phyloP scores from a whole-genome alignment of 2,888 invertebrate species.

The Osmoderma eremita region DNA sequence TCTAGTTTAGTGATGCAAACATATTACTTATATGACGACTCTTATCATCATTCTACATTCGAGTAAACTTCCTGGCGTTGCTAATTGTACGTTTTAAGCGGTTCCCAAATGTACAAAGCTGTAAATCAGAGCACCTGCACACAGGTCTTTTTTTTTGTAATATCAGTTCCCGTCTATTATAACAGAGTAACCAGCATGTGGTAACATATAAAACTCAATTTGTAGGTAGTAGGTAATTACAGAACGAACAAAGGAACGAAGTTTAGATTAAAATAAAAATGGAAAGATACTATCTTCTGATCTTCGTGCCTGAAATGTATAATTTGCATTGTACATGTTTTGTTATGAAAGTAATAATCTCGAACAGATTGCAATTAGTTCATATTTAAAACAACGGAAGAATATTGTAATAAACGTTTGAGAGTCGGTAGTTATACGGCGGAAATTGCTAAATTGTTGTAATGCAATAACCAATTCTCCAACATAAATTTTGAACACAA shows the following conservation, averaged over 20 bases:
- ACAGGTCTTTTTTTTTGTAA: conserved; percentile 11
- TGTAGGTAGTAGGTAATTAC: conserved; percentile 34
- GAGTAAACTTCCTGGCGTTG: conserved; percentile 1
- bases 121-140: conserved; percentile 11
- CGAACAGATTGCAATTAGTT: background rate
- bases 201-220: conserved; percentile 31
- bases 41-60: background rate
- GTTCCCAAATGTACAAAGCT: conserved; percentile 12
- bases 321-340: conserved; percentile 21
- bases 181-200: conserved; percentile 35
- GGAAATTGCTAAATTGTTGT: too few relatives aligned
- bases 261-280: conserved; percentile 33
- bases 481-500: too few relatives aligned
- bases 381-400: background rate
- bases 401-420: too few relatives aligned
- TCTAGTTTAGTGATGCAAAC: background rate
- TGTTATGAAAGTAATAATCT: conserved; percentile 23
- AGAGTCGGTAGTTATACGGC: too few relatives aligned
- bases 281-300: conserved; percentile 30
- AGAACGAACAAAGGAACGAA: conserved; percentile 23
- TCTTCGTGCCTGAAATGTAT: conserved; percentile 17
- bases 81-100: conserved; percentile 22
- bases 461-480: too few relatives aligned
- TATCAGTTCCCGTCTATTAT: conserved; percentile 29
- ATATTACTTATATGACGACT: background rate